Percentiles rank a stretch among this genome's conserved stretches.
Evolutionary conservation across 1,140 invertebrate genomes (phyloP).

Genomic region (Melanaphis sacchari): DNA sequence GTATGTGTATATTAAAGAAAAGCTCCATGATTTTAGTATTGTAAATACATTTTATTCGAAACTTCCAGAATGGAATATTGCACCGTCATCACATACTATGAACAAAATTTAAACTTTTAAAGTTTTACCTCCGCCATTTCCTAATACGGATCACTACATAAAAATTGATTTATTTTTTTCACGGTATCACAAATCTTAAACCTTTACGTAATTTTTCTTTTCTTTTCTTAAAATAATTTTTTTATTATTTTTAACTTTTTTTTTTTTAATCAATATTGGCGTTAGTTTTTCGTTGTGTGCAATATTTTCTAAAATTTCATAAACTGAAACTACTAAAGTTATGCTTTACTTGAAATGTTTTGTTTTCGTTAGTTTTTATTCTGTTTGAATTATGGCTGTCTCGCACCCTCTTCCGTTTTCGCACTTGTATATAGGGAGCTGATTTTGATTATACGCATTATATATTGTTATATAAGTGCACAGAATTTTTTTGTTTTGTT

Average conservation of each 20-base stretch:
- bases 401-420: neutral
- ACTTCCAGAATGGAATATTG: neutral
- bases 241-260: neutral
- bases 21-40: neutral
- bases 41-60: neutral
- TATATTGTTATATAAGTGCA: neutral
- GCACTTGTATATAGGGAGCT: neutral
- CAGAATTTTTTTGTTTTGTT: neutral
- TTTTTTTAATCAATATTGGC: neutral
- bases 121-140: neutral
- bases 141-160: neutral
- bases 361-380: neutral
- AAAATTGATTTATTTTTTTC: neutral
- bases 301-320: neutral
- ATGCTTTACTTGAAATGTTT: neutral
- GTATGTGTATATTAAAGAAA: neutral
- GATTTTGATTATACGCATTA: neutral
- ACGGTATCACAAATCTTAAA: neutral
- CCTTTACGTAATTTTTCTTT: neutral
- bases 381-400: neutral
- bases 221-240: neutral
- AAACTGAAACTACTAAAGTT: neutral
- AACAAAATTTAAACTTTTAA: neutral
- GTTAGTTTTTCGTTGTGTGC: neutral
- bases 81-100: neutral